These are phyloP conservation scores for Philypnodon macrostomus DNA, from an alignment of 2,797 vertebrate genomes.

Conservation along the genomic window DNA sequence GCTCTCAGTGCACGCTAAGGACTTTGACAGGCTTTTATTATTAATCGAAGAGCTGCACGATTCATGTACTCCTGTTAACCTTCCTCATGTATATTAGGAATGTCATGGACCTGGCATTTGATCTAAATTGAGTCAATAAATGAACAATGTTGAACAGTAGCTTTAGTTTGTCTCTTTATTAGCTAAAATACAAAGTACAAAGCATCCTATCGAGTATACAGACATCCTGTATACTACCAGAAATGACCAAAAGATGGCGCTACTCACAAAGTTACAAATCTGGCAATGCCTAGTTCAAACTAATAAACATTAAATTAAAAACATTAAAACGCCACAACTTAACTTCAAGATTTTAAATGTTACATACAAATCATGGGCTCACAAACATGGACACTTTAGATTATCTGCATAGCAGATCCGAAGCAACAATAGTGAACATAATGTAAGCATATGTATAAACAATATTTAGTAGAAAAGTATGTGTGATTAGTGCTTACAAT, in stretches of 20 bases:
- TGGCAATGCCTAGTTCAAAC: background rate
- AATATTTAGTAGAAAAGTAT: background rate
- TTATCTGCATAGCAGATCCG: slow-evolving; percentile 37
- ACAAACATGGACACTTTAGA: slow-evolving; percentile 13
- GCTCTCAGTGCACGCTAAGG: slow-evolving; percentile 20
- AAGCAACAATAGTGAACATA: slow-evolving; percentile 18
- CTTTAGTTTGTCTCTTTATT: background rate
- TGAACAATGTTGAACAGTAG: slow-evolving; percentile 11
- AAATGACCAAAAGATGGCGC: slow-evolving; percentile 50
- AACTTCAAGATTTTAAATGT: too few species aligned
- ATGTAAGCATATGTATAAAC: slow-evolving; percentile 8
- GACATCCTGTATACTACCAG: too few species aligned
- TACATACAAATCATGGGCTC: slow-evolving; percentile 4
- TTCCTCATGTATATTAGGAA: slow-evolving; percentile 25
- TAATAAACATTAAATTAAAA: background rate
- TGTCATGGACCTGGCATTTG: slow-evolving; percentile 26
- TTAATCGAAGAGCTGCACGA: slow-evolving; percentile 22
- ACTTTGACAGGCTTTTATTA: slow-evolving; percentile 45
- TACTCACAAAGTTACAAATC: slow-evolving; percentile 9
- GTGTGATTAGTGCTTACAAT: too few species aligned
- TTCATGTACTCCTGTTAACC: slow-evolving; percentile 8
- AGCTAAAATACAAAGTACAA: background rate
- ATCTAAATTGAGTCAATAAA: slow-evolving; percentile 35
- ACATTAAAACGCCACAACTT: background rate
- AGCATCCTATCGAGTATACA: background rate